Conservation (phyloP, 2,113 vertebrate genomes). For the Monarcha castaneiventris region DNA sequence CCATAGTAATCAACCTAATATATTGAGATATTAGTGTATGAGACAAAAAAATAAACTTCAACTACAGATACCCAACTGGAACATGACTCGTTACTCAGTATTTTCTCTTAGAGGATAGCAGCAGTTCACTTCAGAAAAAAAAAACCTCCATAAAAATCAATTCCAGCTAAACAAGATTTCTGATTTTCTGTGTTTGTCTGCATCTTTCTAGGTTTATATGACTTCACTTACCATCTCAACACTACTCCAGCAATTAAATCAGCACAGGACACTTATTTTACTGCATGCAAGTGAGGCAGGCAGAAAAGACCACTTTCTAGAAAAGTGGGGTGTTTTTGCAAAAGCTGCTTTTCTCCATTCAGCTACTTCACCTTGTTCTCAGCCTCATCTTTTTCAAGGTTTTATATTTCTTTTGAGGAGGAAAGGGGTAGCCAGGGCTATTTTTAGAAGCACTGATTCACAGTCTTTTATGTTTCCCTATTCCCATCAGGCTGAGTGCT, state of each 20-base stretch:
- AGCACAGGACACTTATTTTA: not conserved
- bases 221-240: not conserved
- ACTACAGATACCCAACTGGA: not conserved
- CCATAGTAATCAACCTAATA: not conserved
- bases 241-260: not conserved
- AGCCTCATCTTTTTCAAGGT: not conserved
- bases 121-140: not conserved
- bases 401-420: not conserved
- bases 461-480: not conserved
- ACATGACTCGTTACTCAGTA: not conserved
- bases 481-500: not conserved
- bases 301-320: not conserved
- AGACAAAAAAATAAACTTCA: not conserved
- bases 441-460: slow-evolving; percentile 34
- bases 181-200: not conserved
- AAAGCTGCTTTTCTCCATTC: not conserved
- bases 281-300: not conserved
- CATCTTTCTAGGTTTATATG: not conserved
- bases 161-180: not conserved
- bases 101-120: not conserved
- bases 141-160: not conserved
- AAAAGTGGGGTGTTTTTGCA: not conserved
- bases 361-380: not conserved
- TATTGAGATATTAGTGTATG: not conserved
- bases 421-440: not conserved